Percentiles rank a stretch among this genome's conserved stretches.
Conservation (phyloP, 2,113 vertebrate genomes). For the Serilophus lunatus region DNA sequence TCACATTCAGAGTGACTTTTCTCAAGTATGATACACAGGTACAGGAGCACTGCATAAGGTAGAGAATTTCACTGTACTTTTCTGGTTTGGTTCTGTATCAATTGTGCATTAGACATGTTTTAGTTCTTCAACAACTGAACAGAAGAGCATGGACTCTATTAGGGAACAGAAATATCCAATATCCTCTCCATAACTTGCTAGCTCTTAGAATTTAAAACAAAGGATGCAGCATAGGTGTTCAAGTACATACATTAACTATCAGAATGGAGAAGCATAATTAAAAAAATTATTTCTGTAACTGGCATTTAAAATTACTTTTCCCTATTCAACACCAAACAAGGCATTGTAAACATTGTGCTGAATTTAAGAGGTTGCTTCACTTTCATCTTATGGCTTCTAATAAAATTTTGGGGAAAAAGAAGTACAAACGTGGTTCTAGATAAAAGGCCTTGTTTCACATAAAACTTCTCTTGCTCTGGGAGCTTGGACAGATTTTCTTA, state of each 20-base stretch:
- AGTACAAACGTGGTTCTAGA: neutral
- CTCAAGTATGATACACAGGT: too few relatives aligned
- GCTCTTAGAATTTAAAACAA: neutral
- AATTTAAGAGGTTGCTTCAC: neutral
- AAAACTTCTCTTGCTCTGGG: neutral
- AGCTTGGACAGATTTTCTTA: neutral
- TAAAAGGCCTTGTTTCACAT: neutral
- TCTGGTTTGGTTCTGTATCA: neutral
- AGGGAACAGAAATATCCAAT: neutral
- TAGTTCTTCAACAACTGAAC: neutral
- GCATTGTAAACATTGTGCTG: neutral
- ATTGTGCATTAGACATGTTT: neutral
- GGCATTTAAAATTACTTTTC: neutral
- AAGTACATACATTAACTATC: neutral
- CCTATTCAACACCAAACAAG: neutral
- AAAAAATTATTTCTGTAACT: neutral
- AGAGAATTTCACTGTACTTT: neutral
- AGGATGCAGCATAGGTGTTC: neutral
- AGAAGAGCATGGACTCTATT: neutral
- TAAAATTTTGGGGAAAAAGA: neutral
- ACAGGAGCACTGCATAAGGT: neutral
- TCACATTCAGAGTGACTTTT: neutral
- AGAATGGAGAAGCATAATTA: neutral
- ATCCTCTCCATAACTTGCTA: neutral
- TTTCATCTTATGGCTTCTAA: neutral